A percentile compares a stretch with the other conserved stretches of the same genome.
Evolutionary conservation across 2,888 invertebrate genomes (phyloP).

Genomic region (Raillietiella orientalis): DNA sequence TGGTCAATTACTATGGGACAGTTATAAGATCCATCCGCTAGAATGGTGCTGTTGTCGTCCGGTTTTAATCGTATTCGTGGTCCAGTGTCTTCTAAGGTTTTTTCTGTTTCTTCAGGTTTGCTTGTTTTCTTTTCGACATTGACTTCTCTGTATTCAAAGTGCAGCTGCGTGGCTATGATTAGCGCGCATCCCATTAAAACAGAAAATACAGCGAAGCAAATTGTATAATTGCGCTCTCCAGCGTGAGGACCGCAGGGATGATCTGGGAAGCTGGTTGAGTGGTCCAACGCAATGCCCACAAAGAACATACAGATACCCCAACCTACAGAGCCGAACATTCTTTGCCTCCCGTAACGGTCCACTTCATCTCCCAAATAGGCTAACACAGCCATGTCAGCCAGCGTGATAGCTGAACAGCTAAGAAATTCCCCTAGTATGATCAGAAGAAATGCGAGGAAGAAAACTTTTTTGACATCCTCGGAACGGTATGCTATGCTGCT

Average conservation of each 20-base stretch:
- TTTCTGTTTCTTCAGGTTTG: conserved; percentile 2
- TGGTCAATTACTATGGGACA: neutral
- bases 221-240: conserved; percentile 88
- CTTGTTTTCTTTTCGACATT: conserved; percentile 5
- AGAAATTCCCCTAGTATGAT: conserved; percentile 93
- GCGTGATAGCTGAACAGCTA: conserved; percentile 68
- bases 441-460: conserved; percentile 64
- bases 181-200: conserved; percentile 84
- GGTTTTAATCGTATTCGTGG: no score
- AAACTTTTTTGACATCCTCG: conserved; percentile 72
- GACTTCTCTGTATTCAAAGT: conserved; percentile 16
- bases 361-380: conserved; percentile 34
- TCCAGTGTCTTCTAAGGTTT: no score
- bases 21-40: conserved; percentile 6
- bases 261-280: conserved; percentile 72
- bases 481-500: conserved; percentile 66
- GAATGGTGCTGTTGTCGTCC: no score
- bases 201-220: conserved; percentile 91
- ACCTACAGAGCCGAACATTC: conserved; percentile 90
- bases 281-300: conserved; percentile 80
- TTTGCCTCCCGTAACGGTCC: conserved; percentile 59
- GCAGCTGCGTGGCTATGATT: conserved; percentile 59
- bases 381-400: conserved; percentile 72
- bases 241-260: conserved; percentile 57
- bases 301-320: conserved; percentile 99